phyloP scores from a whole-genome alignment of 2,113 vertebrate genomes.

The Crotalus tigris region DNA sequence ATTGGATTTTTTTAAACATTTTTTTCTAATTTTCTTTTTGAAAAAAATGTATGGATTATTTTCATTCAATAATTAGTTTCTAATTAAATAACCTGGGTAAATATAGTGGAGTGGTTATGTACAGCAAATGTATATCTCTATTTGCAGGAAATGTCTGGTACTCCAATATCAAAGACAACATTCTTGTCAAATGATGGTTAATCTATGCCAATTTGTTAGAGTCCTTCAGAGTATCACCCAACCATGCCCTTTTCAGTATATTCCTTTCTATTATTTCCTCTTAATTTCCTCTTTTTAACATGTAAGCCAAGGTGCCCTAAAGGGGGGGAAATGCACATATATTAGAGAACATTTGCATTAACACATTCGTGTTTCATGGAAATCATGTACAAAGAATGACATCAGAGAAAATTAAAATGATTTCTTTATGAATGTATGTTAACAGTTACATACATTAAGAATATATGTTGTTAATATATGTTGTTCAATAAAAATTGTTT shows the following conservation, averaged over 20 bases:
- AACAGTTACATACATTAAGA: neutral
- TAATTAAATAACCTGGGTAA: conserved; percentile 15
- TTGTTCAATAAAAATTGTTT: neutral
- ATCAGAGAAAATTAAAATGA: neutral
- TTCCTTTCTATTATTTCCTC: neutral
- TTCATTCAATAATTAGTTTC: neutral
- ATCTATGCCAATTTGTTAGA: conserved; percentile 12
- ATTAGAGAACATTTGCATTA: neutral
- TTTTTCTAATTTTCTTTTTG: conserved; percentile 11
- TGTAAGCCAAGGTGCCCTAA: neutral
- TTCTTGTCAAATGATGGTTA: neutral
- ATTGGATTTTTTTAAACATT: neutral
- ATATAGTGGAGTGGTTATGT: neutral
- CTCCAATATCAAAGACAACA: neutral
- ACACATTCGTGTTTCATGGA: neutral
- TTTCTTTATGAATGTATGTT: neutral
- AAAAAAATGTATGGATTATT: neutral
- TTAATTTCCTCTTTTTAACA: neutral
- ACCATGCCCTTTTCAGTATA: neutral
- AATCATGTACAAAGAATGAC: neutral
- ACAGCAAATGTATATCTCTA: conserved; percentile 1
- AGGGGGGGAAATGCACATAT: neutral
- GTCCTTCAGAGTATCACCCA: neutral
- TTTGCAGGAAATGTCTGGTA: neutral
- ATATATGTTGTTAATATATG: neutral